Percentiles rank a stretch among this genome's conserved stretches.
Evolutionary conservation across 1,140 invertebrate genomes (phyloP).

Genomic region (Ganaspis sp.): DNA sequence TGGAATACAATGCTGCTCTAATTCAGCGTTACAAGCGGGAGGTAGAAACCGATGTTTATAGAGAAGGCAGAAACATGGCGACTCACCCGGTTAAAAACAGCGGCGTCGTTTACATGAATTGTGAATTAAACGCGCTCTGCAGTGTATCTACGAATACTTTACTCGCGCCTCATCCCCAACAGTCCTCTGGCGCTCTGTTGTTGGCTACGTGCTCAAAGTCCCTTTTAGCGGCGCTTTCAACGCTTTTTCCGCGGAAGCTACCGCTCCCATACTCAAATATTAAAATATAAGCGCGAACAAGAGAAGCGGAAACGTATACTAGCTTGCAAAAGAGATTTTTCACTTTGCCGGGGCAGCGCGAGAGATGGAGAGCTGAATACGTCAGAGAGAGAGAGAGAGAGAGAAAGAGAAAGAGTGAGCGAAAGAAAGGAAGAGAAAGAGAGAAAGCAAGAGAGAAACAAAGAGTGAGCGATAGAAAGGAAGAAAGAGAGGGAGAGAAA

Average conservation of each 20-base stretch:
- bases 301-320: conserved; percentile 61
- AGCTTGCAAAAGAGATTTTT: conserved; percentile 71
- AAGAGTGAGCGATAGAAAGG: too few species aligned
- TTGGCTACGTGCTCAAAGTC: conserved; percentile 50
- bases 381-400: neutral
- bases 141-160: conserved; percentile 31
- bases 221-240: conserved; percentile 65
- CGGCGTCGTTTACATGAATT: conserved; percentile 59
- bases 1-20: conserved; percentile 12
- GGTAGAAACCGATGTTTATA: conserved; percentile 23
- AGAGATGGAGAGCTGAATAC: conserved; percentile 19
- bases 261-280: conserved; percentile 59
- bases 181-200: conserved; percentile 22
- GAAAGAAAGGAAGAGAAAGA: conserved; percentile 30
- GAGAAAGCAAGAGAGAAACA: conserved; percentile 33
- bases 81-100: conserved; percentile 28
- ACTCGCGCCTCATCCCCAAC: conserved; percentile 15
- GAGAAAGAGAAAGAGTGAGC: conserved; percentile 13
- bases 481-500: conserved; percentile 12
- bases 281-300: conserved; percentile 64
- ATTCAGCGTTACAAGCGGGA: conserved; percentile 12
- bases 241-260: conserved; percentile 52
- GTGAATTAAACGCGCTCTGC: conserved; percentile 50
- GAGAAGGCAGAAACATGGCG: conserved; percentile 16
- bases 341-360: conserved; percentile 53